These are phyloP conservation scores for Heliconius hortense DNA, from an alignment of 2,888 invertebrate species.

Conservation along the genomic window DNA sequence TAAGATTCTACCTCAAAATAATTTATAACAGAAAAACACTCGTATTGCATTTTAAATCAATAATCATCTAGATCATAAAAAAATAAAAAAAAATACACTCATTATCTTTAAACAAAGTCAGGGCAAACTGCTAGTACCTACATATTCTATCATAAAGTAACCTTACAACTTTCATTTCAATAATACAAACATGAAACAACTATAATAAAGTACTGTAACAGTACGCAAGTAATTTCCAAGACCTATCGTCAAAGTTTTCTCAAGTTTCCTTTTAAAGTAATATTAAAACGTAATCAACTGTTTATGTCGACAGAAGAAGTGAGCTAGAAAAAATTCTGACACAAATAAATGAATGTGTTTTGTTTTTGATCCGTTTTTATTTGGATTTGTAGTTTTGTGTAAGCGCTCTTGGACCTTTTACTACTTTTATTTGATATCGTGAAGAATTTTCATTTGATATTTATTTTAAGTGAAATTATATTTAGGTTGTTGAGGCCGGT, in stretches of 20 bases:
- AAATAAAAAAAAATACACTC: too few species aligned
- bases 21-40: too few species aligned
- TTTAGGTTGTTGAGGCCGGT: background rate
- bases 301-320: slow-evolving; percentile 32
- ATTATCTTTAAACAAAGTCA: background rate
- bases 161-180: slow-evolving; percentile 1
- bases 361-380: slow-evolving; percentile 6
- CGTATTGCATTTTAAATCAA: too few species aligned
- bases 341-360: slow-evolving; percentile 23
- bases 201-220: slow-evolving; percentile 12
- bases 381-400: background rate
- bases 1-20: too few species aligned
- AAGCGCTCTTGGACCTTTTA: background rate
- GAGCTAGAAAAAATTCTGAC: slow-evolving; percentile 19
- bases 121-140: background rate
- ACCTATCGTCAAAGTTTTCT: slow-evolving; percentile 29
- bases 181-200: slow-evolving; percentile 19
- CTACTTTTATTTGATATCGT: background rate
- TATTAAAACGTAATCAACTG: slow-evolving; percentile 43
- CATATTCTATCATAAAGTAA: background rate
- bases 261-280: slow-evolving; percentile 38
- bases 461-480: background rate
- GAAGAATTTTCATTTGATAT: background rate
- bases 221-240: slow-evolving; percentile 17
- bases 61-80: too few species aligned